These are phyloP conservation scores for Himalopsyche phryganea DNA, from an alignment of 1,140 invertebrate genomes.

Conservation along the genomic window DNA sequence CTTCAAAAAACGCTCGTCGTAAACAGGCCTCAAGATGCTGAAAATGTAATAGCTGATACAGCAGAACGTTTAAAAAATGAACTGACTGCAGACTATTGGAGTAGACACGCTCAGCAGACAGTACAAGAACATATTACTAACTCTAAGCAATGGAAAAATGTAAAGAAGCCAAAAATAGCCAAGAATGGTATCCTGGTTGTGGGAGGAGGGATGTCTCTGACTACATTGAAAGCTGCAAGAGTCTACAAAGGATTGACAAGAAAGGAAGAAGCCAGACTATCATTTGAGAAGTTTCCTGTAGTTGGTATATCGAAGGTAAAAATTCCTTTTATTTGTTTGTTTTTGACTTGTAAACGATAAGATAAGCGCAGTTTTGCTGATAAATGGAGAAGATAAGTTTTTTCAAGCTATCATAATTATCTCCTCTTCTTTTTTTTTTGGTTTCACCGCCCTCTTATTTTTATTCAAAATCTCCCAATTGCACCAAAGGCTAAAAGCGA, in stretches of 20 bases:
- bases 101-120: conserved; percentile 5
- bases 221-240: conserved; percentile 66
- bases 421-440: too few species aligned
- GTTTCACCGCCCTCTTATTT: too few species aligned
- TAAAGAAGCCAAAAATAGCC: conserved; percentile 41
- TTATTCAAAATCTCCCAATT: too few species aligned
- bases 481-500: too few species aligned
- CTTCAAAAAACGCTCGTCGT: too few species aligned
- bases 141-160: not conserved
- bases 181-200: conserved; percentile 73
- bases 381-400: too few species aligned
- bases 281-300: conserved; percentile 72
- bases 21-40: too few species aligned
- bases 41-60: too few species aligned
- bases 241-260: conserved; percentile 61
- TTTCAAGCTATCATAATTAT: too few species aligned
- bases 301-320: conserved; percentile 67
- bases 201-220: conserved; percentile 73
- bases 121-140: conserved; percentile 1
- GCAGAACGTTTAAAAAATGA: not conserved
- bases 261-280: conserved; percentile 64
- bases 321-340: too few species aligned
- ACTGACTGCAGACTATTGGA: conserved; percentile 9
- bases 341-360: too few species aligned
- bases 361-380: too few species aligned